A percentile compares a stretch with the other conserved stretches of the same genome.
Conservation (phyloP, 2,113 vertebrate species). For the Cephalopterus ornatus region DNA sequence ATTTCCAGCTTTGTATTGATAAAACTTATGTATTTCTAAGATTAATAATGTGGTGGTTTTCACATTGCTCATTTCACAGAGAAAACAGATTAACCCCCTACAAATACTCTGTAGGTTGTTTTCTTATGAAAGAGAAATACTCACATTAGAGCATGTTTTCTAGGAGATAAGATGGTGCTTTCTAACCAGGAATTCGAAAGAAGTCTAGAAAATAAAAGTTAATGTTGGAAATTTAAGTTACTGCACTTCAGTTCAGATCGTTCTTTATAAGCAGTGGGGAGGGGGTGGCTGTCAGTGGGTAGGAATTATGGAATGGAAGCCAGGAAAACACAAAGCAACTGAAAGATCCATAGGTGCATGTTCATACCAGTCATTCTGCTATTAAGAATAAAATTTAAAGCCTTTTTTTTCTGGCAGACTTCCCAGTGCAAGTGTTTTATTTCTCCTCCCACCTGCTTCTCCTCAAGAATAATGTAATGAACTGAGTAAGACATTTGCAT, state of each 20-base stretch:
- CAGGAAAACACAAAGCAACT: conserved; percentile 8
- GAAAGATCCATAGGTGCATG: background rate
- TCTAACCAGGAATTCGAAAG: background rate
- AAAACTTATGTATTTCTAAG: background rate
- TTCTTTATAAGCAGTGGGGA: background rate
- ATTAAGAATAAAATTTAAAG: conserved; percentile 20
- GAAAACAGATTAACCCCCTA: background rate
- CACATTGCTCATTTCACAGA: background rate
- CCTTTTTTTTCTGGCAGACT: conserved; percentile 27
- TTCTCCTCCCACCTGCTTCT: conserved; percentile 57
- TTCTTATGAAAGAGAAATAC: background rate
- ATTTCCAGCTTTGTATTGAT: background rate
- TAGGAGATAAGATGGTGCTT: background rate
- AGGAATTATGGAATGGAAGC: background rate
- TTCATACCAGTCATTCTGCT: conserved; percentile 13
- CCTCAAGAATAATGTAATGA: conserved; percentile 44
- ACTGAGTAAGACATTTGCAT: conserved; percentile 42
- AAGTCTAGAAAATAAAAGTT: background rate
- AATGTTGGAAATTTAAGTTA: background rate
- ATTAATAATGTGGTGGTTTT: background rate
- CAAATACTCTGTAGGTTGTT: background rate
- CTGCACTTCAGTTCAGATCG: background rate
- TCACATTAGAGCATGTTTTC: background rate
- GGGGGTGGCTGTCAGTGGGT: background rate
- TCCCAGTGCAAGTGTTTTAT: conserved; percentile 30